These are phyloP conservation scores for Eublepharis macularius DNA, from an alignment of 2,113 vertebrate genomes.

Conservation along the genomic window DNA sequence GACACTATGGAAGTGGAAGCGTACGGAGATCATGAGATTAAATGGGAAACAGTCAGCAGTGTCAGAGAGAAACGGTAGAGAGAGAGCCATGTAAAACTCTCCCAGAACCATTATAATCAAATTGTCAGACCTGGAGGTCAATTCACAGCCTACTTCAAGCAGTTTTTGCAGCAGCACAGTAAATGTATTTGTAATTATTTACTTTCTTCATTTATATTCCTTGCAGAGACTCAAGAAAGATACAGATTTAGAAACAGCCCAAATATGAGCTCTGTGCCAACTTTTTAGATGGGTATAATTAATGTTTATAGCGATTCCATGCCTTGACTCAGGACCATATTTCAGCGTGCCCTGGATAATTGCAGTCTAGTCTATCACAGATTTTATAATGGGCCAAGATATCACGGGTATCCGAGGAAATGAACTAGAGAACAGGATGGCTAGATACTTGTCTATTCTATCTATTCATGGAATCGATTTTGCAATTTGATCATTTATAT, in stretches of 20 bases:
- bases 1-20: too few species aligned
- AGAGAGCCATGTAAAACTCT: not conserved
- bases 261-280: too few species aligned
- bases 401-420: not conserved
- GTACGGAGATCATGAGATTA: not conserved
- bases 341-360: not conserved
- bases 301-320: not conserved
- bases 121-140: not conserved
- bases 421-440: not conserved
- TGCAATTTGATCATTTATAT: not conserved
- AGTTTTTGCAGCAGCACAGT: not conserved
- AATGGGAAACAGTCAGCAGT: not conserved
- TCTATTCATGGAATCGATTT: too few species aligned
- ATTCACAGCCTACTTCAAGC: not conserved
- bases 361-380: not conserved
- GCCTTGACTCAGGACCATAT: not conserved
- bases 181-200: too few species aligned
- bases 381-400: not conserved
- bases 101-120: not conserved
- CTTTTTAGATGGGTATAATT: not conserved
- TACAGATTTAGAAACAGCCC: too few species aligned
- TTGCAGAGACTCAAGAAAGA: too few species aligned
- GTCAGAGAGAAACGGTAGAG: not conserved
- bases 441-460: too few species aligned
- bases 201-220: too few species aligned